Conservation (phyloP, 2,797 vertebrate species). For the Sternarchorhynchus goeldii region DNA sequence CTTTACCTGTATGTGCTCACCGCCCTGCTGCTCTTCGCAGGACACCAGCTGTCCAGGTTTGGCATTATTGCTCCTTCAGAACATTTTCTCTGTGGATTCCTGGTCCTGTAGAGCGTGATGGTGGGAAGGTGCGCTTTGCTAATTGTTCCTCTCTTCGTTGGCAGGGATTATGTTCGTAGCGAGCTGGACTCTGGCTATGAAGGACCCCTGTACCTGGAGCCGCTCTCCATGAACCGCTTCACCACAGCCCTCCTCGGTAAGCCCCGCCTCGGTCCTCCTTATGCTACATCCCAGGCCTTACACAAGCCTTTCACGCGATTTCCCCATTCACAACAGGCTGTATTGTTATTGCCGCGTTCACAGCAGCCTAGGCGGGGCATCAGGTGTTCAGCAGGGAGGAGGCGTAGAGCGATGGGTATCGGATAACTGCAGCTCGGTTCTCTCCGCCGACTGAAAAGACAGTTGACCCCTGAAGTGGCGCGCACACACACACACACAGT, state of each 20-base stretch:
- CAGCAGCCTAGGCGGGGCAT: neutral
- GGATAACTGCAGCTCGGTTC: conserved; percentile 43
- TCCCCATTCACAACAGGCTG: neutral
- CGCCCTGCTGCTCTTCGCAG: conserved; percentile 92
- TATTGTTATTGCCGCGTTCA: neutral
- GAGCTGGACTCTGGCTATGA: conserved; percentile 95
- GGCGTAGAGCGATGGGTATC: conserved; percentile 41
- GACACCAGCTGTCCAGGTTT: conserved; percentile 97
- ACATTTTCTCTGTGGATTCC: neutral
- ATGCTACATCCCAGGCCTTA: neutral
- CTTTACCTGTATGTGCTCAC: conserved; percentile 96
- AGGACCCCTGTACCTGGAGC: conserved; percentile 94
- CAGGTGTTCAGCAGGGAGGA: neutral
- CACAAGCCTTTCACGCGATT: neutral
- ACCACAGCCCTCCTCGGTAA: conserved; percentile 94
- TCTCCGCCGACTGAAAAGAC: conserved; percentile 10
- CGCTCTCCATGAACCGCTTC: conserved; percentile 97
- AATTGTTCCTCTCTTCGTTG: conserved; percentile 11
- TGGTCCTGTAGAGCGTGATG: neutral
- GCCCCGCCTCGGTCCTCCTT: neutral
- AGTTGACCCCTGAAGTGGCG: conserved; percentile 7
- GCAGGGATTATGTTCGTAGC: conserved; percentile 95
- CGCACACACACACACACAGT: neutral
- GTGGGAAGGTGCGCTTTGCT: neutral
- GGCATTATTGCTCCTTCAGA: neutral